Evolutionary conservation across 2,888 invertebrate genomes (phyloP).

Genomic region (Fragum fragum): DNA sequence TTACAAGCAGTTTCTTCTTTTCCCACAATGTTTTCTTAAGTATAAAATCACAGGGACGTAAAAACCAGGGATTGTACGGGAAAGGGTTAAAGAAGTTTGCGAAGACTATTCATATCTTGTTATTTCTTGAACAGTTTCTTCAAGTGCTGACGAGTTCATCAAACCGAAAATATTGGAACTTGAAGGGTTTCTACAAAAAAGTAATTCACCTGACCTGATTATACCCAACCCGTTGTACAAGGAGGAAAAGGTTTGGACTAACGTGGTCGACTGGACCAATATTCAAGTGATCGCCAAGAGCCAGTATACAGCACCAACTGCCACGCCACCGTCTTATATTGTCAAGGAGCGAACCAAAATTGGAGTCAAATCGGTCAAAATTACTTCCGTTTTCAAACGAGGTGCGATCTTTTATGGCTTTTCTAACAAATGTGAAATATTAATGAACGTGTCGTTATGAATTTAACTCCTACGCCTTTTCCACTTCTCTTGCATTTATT

Average conservation of each 20-base stretch:
- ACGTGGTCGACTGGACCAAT: slow-evolving; percentile 17
- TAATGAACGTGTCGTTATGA: too few species aligned
- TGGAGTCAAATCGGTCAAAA: slow-evolving; percentile 10
- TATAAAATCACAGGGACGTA: too few species aligned
- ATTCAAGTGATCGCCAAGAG: background rate
- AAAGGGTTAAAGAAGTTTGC: too few species aligned
- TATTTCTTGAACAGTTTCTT: too few species aligned
- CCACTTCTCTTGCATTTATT: too few species aligned
- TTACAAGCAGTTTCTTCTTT: too few species aligned
- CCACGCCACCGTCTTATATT: slow-evolving; percentile 7
- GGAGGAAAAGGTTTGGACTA: slow-evolving; percentile 29
- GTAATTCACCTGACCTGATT: background rate
- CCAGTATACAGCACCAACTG: background rate
- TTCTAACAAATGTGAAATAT: too few species aligned
- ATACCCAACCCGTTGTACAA: background rate
- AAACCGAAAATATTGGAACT: slow-evolving; percentile 1
- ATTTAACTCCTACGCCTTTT: too few species aligned
- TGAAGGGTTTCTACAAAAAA: slow-evolving; percentile 4
- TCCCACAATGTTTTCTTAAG: too few species aligned
- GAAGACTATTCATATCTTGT: too few species aligned
- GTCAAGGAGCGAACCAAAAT: slow-evolving; percentile 2
- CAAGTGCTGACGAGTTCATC: background rate
- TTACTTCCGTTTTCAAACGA: slow-evolving; percentile 22
- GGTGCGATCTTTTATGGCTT: slow-evolving; percentile 19
- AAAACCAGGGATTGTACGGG: too few species aligned